Evolutionary conservation across 2,888 invertebrate genomes (phyloP).

Genomic region (Ornithoptera priamus): DNA sequence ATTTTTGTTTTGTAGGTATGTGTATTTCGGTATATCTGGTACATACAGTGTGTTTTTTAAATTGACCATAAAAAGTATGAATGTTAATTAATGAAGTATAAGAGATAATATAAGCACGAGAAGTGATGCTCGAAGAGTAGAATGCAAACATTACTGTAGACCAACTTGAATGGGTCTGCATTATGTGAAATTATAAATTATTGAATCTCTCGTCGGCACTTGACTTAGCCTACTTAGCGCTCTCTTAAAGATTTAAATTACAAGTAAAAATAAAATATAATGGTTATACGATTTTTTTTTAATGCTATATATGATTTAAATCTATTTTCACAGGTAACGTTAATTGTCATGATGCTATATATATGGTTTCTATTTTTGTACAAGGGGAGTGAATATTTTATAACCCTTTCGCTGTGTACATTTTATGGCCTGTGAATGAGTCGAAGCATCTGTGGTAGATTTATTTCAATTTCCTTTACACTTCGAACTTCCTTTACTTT

Average conservation of each 20-base stretch:
- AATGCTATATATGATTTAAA: too few relatives aligned
- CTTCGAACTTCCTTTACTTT: conserved; percentile 67
- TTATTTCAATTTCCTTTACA: conserved; percentile 74
- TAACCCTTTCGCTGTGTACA: conserved; percentile 62
- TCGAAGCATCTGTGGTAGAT: conserved; percentile 73
- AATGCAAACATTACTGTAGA: too few relatives aligned
- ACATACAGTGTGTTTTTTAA: too few relatives aligned
- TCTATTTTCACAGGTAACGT: conserved; percentile 23
- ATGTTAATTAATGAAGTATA: too few relatives aligned
- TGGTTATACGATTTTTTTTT: too few relatives aligned
- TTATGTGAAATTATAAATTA: background rate
- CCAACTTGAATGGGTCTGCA: background rate
- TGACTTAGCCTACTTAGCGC: too few relatives aligned
- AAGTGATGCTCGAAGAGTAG: too few relatives aligned
- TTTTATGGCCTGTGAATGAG: conserved; percentile 72
- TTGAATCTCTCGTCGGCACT: background rate
- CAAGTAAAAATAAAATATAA: background rate
- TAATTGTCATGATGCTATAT: conserved; percentile 32
- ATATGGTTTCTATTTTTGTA: conserved; percentile 54
- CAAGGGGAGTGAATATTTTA: conserved; percentile 55
- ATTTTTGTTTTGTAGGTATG: too few relatives aligned
- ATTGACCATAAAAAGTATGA: too few relatives aligned
- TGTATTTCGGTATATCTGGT: too few relatives aligned
- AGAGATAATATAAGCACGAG: too few relatives aligned
- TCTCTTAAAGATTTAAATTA: background rate